phyloP scores from a whole-genome alignment of 1,140 invertebrate species.

The Bombus waltoni region DNA sequence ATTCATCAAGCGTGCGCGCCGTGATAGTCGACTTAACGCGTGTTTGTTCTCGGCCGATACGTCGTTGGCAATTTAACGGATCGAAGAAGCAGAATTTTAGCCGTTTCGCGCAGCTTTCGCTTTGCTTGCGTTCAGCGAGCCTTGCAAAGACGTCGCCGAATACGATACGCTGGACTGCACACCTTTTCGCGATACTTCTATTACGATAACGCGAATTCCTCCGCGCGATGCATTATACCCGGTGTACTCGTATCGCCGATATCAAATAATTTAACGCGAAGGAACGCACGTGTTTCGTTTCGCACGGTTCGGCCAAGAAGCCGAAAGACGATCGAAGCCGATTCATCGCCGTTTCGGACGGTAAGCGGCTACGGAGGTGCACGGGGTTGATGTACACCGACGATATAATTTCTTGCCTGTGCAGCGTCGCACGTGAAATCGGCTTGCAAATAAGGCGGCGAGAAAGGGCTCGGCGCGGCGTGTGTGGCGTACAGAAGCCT shows the following conservation, averaged over 20 bases:
- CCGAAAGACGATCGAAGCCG: background rate
- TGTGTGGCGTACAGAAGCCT: conserved; percentile 57
- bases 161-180: too few relatives aligned
- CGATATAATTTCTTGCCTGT: conserved; percentile 48
- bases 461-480: conserved; percentile 39
- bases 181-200: too few relatives aligned
- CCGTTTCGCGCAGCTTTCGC: too few relatives aligned
- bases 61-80: background rate
- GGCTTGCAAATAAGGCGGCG: conserved; percentile 65
- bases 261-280: too few relatives aligned
- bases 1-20: conserved; percentile 39
- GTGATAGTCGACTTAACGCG: background rate
- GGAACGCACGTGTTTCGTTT: too few relatives aligned
- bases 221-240: too few relatives aligned
- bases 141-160: too few relatives aligned
- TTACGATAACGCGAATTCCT: too few relatives aligned
- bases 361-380: background rate
- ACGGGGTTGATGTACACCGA: conserved; percentile 46
- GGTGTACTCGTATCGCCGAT: too few relatives aligned
- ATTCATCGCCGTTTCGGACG: conserved; percentile 37
- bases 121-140: background rate
- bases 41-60: background rate
- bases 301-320: too few relatives aligned
- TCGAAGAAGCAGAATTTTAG: background rate
- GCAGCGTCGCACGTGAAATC: conserved; percentile 63